Conservation (phyloP, 2,888 invertebrate species). For the Ophion slaviceki region DNA sequence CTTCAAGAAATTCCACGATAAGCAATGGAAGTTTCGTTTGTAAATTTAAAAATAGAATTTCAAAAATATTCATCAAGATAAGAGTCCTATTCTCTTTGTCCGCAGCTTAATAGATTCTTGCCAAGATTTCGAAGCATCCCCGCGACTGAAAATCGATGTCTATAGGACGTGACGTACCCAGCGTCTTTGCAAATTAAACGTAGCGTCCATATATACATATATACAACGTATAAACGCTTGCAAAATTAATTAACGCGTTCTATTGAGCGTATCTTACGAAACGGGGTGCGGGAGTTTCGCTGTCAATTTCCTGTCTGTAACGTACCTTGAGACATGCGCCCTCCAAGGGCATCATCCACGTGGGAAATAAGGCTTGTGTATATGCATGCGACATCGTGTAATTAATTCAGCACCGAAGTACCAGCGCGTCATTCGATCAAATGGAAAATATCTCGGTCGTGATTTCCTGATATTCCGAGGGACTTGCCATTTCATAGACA, state of each 20-base stretch:
- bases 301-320: slow-evolving; percentile 67
- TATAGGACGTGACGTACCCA: background rate
- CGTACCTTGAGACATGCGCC: slow-evolving; percentile 30
- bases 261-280: slow-evolving; percentile 8
- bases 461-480: too few relatives aligned
- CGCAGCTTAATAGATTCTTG: background rate
- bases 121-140: background rate
- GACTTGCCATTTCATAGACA: too few relatives aligned
- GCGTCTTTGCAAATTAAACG: slow-evolving; percentile 32
- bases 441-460: too few relatives aligned
- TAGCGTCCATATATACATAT: background rate
- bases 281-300: slow-evolving; percentile 33
- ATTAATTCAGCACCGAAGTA: slow-evolving; percentile 52
- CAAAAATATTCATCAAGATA: background rate
- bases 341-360: slow-evolving; percentile 19
- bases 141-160: slow-evolving; percentile 13
- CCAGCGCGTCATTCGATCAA: background rate
- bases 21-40: too few relatives aligned
- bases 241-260: slow-evolving; percentile 55
- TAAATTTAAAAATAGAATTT: background rate
- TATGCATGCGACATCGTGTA: slow-evolving; percentile 12
- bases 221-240: background rate
- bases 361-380: slow-evolving; percentile 36
- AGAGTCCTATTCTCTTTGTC: background rate
- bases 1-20: too few relatives aligned